Base-by-base conservation (phyloP, 2,113 vertebrate genomes). In the Phoenicopterus ruber region DNA sequence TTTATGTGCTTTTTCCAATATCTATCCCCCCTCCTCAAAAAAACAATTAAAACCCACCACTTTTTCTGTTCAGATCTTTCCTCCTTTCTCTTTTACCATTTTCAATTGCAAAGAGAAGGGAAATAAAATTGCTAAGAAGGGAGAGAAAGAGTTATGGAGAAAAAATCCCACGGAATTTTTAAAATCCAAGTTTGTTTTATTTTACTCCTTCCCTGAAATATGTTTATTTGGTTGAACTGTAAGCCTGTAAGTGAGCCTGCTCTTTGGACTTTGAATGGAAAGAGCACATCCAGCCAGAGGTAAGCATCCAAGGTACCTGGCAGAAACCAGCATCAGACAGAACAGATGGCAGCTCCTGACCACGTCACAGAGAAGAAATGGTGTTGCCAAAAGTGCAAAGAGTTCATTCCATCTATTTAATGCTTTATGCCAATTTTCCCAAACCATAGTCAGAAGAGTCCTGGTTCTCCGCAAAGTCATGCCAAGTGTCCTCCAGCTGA, bases 281-380 rank as follows among this genome's bases (percentile, higher is more conserved):
- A 80, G 78, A 88, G 34, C 19, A 65, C 29, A 63, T 76, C 40
- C 47, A 92, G 71, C 34, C 69, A 94, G 65, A 61, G 77, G 57
- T 89, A 94, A 89, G 66, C 80, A 91, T 91, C 72, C 80, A 89
- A 95, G 57, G 31, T 86, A 55, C 67, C 65, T 91, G 88, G 77
- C 94, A 92, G 49, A 76, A 91, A 65, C 32, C 70, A 82, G 52
- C 73, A 86, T 58, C 74, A 86, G 86, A 91, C 74, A 79, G 85
- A 94, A 91, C 85, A 96, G 95, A 96, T 79, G 95, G 88, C 73
- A 94, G 61, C 40, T 91, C 34, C 36, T 69, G 57, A 86, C 54
- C 40, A 22, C 6, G 58, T 40, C 73, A 89, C 61, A 85, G 76
- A 61, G 36, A 93, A 67, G 66, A 92, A 96, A 93, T 34, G 36